Evolutionary conservation across 2,888 invertebrate species (phyloP).

Genomic region (Chydorus sphaericus): DNA sequence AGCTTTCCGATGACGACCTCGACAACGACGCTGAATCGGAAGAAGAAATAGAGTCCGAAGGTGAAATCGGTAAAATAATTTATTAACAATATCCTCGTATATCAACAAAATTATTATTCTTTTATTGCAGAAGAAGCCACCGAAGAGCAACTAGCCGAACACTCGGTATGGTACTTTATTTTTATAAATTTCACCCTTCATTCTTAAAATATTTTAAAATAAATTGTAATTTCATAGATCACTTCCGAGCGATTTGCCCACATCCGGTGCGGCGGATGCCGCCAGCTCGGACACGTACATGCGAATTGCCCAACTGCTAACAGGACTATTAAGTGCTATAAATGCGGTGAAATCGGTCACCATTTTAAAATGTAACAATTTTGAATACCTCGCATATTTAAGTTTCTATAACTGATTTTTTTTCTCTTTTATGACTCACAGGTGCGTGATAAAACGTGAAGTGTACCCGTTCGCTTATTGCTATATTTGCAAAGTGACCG

Average conservation of each 20-base stretch:
- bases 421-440: too few relatives aligned
- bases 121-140: not conserved
- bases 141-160: not conserved
- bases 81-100: too few relatives aligned
- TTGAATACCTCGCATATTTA: not conserved
- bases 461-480: conserved; percentile 57
- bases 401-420: not conserved
- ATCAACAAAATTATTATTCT: not conserved
- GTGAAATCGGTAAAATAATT: too few relatives aligned
- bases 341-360: not conserved
- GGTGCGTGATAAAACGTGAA: not conserved
- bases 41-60: not conserved
- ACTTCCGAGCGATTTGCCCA: not conserved
- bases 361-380: not conserved
- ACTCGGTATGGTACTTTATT: not conserved
- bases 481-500: conserved; percentile 73
- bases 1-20: too few relatives aligned
- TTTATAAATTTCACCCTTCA: not conserved
- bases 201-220: not conserved
- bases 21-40: conserved; percentile 46
- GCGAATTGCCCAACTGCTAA: not conserved
- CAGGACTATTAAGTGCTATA: not conserved
- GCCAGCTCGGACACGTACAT: not conserved
- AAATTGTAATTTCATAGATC: not conserved
- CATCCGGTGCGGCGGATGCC: not conserved